Evolutionary conservation across 1,140 invertebrate genomes (phyloP), one percentile per base, ranked within the genome.

Genomic region (Ceratosolen fusciceps): DNA sequence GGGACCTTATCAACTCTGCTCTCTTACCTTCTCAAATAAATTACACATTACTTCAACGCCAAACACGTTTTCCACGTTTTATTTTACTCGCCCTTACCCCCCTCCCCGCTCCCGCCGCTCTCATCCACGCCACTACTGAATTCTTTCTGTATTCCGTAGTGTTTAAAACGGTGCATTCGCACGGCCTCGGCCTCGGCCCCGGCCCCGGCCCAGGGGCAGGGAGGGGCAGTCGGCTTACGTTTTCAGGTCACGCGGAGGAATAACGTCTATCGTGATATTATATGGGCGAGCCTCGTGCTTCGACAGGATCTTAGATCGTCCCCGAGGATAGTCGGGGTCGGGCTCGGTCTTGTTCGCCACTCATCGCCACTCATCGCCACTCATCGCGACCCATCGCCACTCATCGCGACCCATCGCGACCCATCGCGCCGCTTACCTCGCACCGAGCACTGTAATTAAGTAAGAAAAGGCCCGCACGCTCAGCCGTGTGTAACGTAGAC

Each of bases 1-100:
- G 19, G 5, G 3, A 8, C 16, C 60, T 65, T 65, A 65, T 65
- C 60, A 65, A 37, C 7, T 5, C 16, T n/a, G n/a, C n/a, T n/a
- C n/a, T n/a, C n/a, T n/a, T n/a, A 21, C 31, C 31, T 65, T 37
- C 31, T 65, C 34, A 65, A 65, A 65, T 65, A 65, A 65, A 65
- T 65, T 65, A 37, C 60, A 65, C 60, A 65, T 65, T 65, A 37
- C 31, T 65, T 65, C 60, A 65, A 31, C 19, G 60, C 29, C 16
- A 37, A 52, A 19, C 31, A 37, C 31, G 60, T 65, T 37, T n/a
- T 24, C 26, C 24, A 60, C 2, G 1, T 65, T 37, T 65, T n/a
- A n/a, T 65, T 62, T 31, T 34, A n/a, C 31, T n/a, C 34, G 19
- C 31, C 37, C 31, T 37, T 37, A 19, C 2, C 21, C 49, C 49